Base-by-base conservation (phyloP, 2,113 vertebrate genomes). In the Ptyas mucosa region DNA sequence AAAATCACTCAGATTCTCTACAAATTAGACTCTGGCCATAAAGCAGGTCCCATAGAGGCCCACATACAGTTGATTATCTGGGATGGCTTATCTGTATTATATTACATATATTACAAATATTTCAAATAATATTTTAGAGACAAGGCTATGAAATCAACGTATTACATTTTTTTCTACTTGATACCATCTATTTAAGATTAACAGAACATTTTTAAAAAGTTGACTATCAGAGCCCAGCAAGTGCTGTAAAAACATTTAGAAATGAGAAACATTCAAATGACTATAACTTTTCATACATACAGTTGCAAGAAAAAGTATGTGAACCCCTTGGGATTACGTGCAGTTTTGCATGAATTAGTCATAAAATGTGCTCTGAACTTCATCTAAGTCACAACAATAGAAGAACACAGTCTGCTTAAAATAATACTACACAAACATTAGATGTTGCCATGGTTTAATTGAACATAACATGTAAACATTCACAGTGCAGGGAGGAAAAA, bases 201-300 rank as follows among this genome's bases (percentile, higher is more conserved):
- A 29, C 43, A 18, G 26, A 12, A 69, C 34, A 20, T 5, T 20
- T 53, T 88, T 23, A 0, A 18, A 57, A 85, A 85, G 20, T 8
- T 91, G 52, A 54, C 29, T 8, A 88, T 11, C 20, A 9, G n/a
- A 3, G 55, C 61, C 49, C 26, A 43, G 61, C 8, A 92, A 75
- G 46, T 52, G n/a, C 26, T 14, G 26, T 14, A 88, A 29, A 93
- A 58, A 5, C 23, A 61, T 53, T 57, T 52, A 6, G 29, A 90
- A 90, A 90, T 21, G 4, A 85, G 46, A n/a, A 93, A 93, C n/a
- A 93, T 86, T 81, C 46, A 53, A 64, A 26, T 15, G n/a, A 58
- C 51, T 39, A 87, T 86, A 57, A 93, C 92, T 75, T 52, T 93
- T 86, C 88, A 85, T 88, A 93, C 12, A 18, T 93, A 57, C 43